A percentile compares a stretch with the other conserved stretches of the same genome.
phyloP scores from a whole-genome alignment of 92 coral and sea anemone species.

The Phymanthus crucifer region DNA sequence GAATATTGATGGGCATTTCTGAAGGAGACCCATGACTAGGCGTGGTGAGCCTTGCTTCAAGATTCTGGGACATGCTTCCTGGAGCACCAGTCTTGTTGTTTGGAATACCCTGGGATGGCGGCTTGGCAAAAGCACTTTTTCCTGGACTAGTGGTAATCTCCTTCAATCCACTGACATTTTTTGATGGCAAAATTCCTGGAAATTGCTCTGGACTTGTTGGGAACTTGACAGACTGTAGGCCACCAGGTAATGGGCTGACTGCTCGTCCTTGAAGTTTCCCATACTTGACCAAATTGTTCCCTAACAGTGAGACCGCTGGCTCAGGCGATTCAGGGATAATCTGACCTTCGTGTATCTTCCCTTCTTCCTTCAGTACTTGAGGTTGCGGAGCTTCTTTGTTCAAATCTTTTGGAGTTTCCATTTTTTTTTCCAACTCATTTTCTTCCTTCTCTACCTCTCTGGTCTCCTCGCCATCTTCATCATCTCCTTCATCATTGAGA shows the following conservation, averaged over 20 bases:
- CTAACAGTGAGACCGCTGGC: neutral
- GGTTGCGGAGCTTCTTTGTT: neutral
- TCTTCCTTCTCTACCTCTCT: constrained; percentile 57
- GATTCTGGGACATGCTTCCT: neutral
- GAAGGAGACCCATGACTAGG: neutral
- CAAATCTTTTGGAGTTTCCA: constrained; percentile 7
- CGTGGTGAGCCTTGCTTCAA: neutral
- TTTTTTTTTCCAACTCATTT: constrained; percentile 16
- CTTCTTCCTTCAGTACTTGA: neutral
- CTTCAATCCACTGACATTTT: neutral
- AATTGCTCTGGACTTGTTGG: constrained; percentile 32
- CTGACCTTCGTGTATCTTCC: neutral
- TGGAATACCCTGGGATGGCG: neutral
- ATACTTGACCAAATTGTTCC: constrained; percentile 9
- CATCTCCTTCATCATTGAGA: constrained; percentile 29
- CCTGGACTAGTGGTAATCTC: neutral
- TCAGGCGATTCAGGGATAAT: neutral
- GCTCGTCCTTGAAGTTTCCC: constrained; percentile 32
- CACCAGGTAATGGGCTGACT: constrained; percentile 45
- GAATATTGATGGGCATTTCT: neutral
- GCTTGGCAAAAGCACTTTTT: neutral
- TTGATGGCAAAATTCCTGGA: constrained; percentile 20
- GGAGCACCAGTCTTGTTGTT: neutral
- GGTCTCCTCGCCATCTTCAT: constrained; percentile 40
- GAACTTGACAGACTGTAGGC: constrained; percentile 33